phyloP scores from a whole-genome alignment of 2,888 invertebrate genomes.

The Drosophila sordidapex region DNA sequence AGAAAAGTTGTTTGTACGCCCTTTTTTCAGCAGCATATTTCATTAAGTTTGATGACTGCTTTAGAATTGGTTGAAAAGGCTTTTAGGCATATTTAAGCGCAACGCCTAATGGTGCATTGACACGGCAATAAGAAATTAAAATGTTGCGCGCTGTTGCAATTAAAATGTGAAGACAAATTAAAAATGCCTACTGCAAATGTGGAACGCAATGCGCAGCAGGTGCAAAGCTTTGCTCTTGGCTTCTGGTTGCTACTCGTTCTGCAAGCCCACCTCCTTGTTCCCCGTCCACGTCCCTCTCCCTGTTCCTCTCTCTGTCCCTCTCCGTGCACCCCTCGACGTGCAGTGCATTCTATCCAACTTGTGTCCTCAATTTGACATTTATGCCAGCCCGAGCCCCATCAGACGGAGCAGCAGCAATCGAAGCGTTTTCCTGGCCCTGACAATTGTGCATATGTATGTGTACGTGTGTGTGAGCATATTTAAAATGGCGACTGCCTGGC shows the following conservation, averaged over 20 bases:
- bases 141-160: conserved; percentile 62
- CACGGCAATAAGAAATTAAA: conserved; percentile 70
- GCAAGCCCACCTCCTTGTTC: background rate
- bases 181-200: conserved; percentile 60
- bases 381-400: conserved; percentile 63
- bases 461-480: conserved; percentile 10
- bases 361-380: conserved; percentile 79
- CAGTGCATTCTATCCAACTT: conserved; percentile 34
- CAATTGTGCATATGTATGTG: conserved; percentile 30
- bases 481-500: conserved; percentile 52
- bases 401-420: conserved; percentile 50
- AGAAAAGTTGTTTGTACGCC: conserved; percentile 40
- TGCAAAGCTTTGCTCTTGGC: conserved; percentile 68
- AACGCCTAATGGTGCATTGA: conserved; percentile 54
- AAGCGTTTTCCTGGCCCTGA: conserved; percentile 49
- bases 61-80: conserved; percentile 35
- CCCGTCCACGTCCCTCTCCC: background rate
- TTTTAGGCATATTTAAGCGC: conserved; percentile 55
- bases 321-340: background rate
- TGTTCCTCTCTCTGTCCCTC: background rate
- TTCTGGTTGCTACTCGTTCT: conserved; percentile 63
- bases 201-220: conserved; percentile 45
- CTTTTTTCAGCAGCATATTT: conserved; percentile 38
- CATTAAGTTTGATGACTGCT: conserved; percentile 48
- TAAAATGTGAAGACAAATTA: conserved; percentile 78